Base-by-base conservation (phyloP, 2,113 vertebrate species). In the Emberiza fucata region DNA sequence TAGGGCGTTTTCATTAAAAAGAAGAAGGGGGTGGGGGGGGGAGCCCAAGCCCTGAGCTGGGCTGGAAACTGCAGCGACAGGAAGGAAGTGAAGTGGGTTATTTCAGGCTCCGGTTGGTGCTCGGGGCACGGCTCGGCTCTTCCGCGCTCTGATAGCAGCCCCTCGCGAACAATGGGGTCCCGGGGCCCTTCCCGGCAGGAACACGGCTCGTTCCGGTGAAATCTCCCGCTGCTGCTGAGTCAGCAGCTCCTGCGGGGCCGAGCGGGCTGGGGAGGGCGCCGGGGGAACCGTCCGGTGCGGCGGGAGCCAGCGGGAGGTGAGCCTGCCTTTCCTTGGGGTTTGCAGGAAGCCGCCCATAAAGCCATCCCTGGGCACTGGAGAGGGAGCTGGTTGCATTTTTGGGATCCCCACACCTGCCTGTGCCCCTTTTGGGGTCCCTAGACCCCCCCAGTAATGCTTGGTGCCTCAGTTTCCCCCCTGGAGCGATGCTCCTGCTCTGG, bases 41-140 rank as follows among this genome's bases (percentile, higher is more conserved):
- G 5, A 42, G 47, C 47, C 68, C 54, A 9, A 79, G 48, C n/a
- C 59, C 68, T 14, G 91, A 91, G 59, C 37, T 0, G 81, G 81
- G 89, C 73, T 95, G 95, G 78, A 89, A 82, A 39, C 87, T 47
- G 22, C 12, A 95, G 81, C 31, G 20, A 71, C 96, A 96, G 96
- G 96, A 97, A 97, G 96, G 96, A 97, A 97, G 92, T 1, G 6
- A 16, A 87, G 90, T 12, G 93, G 75, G 88, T 96, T 90, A 83
- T 96, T 96, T 96, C 71, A 0, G 66, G 87, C 88, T 81, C 8
- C 14, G 6, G 22, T n/a, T 78, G 73, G 73, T 69, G 23, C 3
- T 76, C 6, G 39, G 92, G 96, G 94, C 85, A 92, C 73, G 33
- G 27, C 71, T 93, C 53, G 33, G 2, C 39, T 88, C 75, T 47